These are phyloP conservation scores for Colaptes auratus DNA, from an alignment of 2,113 vertebrate species.

Conservation along the genomic window DNA sequence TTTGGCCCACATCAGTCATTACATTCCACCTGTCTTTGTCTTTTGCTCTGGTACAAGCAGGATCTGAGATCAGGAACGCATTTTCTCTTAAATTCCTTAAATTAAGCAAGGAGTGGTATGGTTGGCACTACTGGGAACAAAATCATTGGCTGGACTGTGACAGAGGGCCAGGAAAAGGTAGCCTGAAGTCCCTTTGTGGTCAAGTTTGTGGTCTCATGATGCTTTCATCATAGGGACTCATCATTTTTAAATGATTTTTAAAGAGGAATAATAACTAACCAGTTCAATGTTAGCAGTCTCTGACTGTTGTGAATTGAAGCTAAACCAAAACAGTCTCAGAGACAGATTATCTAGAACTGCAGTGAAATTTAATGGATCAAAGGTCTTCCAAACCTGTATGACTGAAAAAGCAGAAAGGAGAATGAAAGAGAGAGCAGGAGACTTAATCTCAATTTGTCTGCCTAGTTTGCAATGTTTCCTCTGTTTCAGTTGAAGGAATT, in stretches of 20 bases:
- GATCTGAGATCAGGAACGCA: not conserved
- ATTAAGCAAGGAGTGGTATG: not conserved
- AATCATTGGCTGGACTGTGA: not conserved
- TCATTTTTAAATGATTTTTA: not conserved
- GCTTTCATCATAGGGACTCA: not conserved
- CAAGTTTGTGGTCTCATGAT: not conserved
- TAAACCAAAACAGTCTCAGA: not conserved
- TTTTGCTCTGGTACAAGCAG: not conserved
- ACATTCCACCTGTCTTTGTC: not conserved
- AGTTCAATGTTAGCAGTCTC: not conserved
- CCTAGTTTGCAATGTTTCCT: no score
- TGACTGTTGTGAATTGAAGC: not conserved
- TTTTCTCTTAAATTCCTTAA: not conserved
- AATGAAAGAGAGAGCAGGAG: no score
- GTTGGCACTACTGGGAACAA: not conserved
- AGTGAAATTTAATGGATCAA: constrained; percentile 2
- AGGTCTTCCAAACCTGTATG: no score
- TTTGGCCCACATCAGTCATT: not conserved
- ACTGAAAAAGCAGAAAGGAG: no score
- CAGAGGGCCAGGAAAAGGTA: not conserved
- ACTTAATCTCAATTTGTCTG: no score
- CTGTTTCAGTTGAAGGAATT: no score
- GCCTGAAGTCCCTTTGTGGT: not conserved
- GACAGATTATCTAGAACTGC: not conserved
- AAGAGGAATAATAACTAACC: not conserved